Evolutionary conservation across 2,888 invertebrate species (phyloP), one percentile per base, ranked within the genome.

Genomic region (Strigamia crassipes): DNA sequence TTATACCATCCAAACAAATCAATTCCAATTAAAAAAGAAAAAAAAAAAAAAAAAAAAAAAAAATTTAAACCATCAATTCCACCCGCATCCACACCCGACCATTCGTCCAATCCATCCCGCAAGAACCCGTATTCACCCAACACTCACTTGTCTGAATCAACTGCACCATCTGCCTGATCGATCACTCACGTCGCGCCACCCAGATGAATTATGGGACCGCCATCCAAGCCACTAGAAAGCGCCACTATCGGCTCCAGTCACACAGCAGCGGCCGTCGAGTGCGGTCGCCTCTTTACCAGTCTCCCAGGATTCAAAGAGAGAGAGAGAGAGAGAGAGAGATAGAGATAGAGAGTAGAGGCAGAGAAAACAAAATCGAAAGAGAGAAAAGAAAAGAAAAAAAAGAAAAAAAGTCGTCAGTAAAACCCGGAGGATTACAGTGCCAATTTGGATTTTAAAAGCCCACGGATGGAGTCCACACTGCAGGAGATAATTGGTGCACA

Each of bases 401-500:
- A n/a, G n/a, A 2, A 15, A n/a, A n/a, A n/a, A n/a, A n/a, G n/a
- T n/a, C n/a, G n/a, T 4, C 4, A 5, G n/a, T n/a, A 12, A 66
- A 23, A 23, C 21, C 27, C 73, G 73, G 73, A 27, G 73, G 73
- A 73, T 73, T 73, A 73, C 73, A 31, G 73, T 73, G 73, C 73
- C 73, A 73, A 73, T 73, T 38, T 73, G 73, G 73, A 73, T 73
- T 73, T 73, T 23, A 66, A 66, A 23, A 66, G 61, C 21, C 23
- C 61, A 21, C 1, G 23, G 61, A 66, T 66, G 61, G 21, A 38
- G 27, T 15, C 73, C 12, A n/a, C n/a, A 21, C 18, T 18, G 56
- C 56, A 15, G 27, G 73, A 73, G 13, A 73, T 27, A 31, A 27
- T 27, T 27, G 31, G 27, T 23, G 27, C 27, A 73, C 13, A 38